Evolutionary conservation across 2,888 invertebrate species (phyloP).

Genomic region (Poecilobothrus nobilitatus): DNA sequence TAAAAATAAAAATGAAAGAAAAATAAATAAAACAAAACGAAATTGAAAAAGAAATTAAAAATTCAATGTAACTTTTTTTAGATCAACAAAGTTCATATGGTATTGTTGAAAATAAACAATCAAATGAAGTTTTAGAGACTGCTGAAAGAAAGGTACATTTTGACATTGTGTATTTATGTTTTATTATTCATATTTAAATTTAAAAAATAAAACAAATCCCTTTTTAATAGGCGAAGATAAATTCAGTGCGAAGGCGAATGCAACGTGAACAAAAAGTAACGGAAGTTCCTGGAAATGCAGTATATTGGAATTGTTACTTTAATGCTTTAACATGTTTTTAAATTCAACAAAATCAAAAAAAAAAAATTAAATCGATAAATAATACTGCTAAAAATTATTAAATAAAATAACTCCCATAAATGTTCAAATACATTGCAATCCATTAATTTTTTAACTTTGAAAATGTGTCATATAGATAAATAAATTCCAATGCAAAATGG

Average conservation of each 20-base stretch:
- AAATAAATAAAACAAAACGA: too few species aligned
- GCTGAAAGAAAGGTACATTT: not conserved
- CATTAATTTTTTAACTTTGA: too few species aligned
- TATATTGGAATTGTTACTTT: slow-evolving; percentile 6
- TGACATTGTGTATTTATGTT: too few species aligned
- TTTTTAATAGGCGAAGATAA: not conserved
- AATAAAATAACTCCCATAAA: not conserved
- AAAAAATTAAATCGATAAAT: not conserved
- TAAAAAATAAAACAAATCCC: not conserved
- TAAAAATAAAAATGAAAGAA: too few species aligned
- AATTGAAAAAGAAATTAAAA: too few species aligned
- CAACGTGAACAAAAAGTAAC: not conserved
- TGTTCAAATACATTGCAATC: too few species aligned
- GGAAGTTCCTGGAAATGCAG: not conserved
- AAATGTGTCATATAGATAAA: too few species aligned
- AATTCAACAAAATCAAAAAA: not conserved
- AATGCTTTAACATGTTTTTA: not conserved
- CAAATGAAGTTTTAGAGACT: not conserved
- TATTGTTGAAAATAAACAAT: not conserved
- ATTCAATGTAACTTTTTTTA: too few species aligned
- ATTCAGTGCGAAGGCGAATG: not conserved
- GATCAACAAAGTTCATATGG: not conserved
- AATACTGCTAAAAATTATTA: not conserved
- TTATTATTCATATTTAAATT: too few species aligned
- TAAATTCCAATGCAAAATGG: too few species aligned